A percentile compares a stretch with the other conserved stretches of the same genome.
Evolutionary conservation across 2,113 vertebrate genomes (phyloP).

Genomic region (Capra hircus): DNA sequence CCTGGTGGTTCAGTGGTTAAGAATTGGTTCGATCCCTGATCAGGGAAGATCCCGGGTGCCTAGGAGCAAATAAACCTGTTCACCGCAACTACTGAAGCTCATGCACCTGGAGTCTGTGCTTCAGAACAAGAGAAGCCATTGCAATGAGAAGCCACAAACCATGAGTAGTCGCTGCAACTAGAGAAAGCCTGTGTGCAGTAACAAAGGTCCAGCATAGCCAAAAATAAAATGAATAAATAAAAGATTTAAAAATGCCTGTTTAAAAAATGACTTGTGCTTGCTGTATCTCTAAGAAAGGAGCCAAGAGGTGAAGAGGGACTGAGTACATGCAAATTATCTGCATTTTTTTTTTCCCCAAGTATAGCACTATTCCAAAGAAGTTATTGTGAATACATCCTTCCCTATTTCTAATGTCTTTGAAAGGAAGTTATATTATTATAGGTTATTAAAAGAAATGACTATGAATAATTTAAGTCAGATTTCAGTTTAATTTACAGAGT

Average conservation of each 20-base stretch:
- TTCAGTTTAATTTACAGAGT: slow-evolving; percentile 37
- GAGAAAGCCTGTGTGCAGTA: neutral
- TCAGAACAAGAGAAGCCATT: neutral
- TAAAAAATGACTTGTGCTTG: neutral
- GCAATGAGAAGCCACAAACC: neutral
- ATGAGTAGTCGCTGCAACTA: neutral
- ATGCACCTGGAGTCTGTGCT: neutral
- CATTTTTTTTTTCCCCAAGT: neutral
- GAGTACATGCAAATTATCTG: neutral
- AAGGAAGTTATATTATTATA: slow-evolving; percentile 31
- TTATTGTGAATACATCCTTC: neutral
- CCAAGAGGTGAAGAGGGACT: accelerated
- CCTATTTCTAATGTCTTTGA: neutral
- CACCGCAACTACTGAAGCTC: neutral
- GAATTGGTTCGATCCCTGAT: neutral
- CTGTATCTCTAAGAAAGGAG: neutral
- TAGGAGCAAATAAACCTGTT: neutral
- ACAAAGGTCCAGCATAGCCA: neutral
- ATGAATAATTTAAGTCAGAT: slow-evolving; percentile 57
- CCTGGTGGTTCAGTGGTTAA: neutral
- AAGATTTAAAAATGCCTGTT: neutral
- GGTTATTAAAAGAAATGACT: slow-evolving; percentile 44
- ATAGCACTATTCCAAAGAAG: neutral
- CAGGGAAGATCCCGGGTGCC: neutral
- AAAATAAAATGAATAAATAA: neutral